Conservation (phyloP, 2,888 invertebrate genomes). For the Nesidiocoris tenuis region DNA sequence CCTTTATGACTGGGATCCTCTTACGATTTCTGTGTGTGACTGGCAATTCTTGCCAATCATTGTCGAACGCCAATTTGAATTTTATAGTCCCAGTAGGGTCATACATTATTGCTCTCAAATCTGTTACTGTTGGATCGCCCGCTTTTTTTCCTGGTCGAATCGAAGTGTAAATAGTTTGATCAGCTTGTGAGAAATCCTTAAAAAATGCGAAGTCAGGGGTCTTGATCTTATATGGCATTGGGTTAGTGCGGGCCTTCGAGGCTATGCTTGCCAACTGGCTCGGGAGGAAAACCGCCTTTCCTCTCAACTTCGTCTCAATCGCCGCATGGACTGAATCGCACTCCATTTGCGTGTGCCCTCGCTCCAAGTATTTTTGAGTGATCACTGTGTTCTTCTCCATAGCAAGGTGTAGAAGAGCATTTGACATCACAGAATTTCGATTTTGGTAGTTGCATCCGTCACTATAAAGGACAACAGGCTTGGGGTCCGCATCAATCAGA, state of each 20-base stretch:
- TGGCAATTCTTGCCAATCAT: neutral
- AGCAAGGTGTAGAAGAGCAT: conserved; percentile 21
- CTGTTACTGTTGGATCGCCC: conserved; percentile 4
- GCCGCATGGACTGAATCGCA: conserved; percentile 13
- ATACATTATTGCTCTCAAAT: neutral
- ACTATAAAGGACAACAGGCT: conserved; percentile 1
- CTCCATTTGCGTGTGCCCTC: conserved; percentile 31
- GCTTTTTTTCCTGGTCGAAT: conserved; percentile 16
- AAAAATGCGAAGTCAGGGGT: conserved; percentile 41
- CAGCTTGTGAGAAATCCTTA: conserved; percentile 31
- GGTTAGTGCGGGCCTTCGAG: neutral
- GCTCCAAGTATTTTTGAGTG: conserved; percentile 25
- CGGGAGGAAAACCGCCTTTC: conserved; percentile 13
- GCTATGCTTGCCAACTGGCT: neutral
- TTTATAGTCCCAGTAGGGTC: conserved; percentile 1
- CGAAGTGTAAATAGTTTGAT: neutral
- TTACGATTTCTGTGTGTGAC: neutral
- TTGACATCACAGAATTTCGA: conserved; percentile 31
- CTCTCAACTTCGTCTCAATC: conserved; percentile 5
- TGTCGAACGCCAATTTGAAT: conserved; percentile 2
- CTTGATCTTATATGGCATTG: conserved; percentile 32
- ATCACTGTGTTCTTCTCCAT: conserved; percentile 9
- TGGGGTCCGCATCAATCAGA: neutral
- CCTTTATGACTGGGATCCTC: neutral
- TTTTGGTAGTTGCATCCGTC: conserved; percentile 18